Evolutionary conservation across 2,797 vertebrate genomes (phyloP), one percentile per base, ranked within the genome.

Genomic region (Benthosema pterotum): DNA sequence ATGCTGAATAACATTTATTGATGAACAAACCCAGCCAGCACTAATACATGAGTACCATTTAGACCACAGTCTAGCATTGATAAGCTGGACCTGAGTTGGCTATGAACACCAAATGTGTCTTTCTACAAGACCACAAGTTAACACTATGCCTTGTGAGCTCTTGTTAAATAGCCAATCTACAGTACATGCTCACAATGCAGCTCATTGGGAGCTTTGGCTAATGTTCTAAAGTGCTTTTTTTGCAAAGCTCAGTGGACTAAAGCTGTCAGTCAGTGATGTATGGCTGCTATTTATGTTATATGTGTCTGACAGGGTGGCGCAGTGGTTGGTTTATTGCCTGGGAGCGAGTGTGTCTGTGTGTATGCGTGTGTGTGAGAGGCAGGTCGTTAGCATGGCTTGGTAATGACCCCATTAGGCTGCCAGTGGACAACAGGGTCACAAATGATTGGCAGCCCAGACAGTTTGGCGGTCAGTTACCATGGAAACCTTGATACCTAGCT

Each of bases 361-460:
- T 12, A 1, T 1, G 17, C 4, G 17, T 12, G 8, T 3, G 17
- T 11, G 12, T 18, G 11, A 13, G 17, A 52, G 50, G 18, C 12
- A 52, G 18, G 7, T 9, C 47, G 15, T 52, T 52, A 14, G 16
- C 19, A 17, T 19, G 9, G 16, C 12, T 12, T 52, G 18, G 16
- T 25, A 25, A 52, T 52, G 50, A 52, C 16, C 50, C 50, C 50
- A 12, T 52, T 22, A 12, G 5, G 19, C 17, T 13, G 16, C 9
- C 19, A 12, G 17, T 57, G 42, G 16, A 25, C 38, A 38, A 38
- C 13, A 47, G 6, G 48, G 57, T 64, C 52, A 53, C 25, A 47
- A 2, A 0, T 75, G 68, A 80, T 60, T 70, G 71, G 77, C 67
- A 75, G 58, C 45, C 32, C 3, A 48, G 61, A 47, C 50, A 22